Percentiles rank a stretch among this genome's conserved stretches.
These are phyloP conservation scores for Prionailurus viverrinus DNA, from an alignment of 2,113 vertebrate genomes.

Conservation along the genomic window DNA sequence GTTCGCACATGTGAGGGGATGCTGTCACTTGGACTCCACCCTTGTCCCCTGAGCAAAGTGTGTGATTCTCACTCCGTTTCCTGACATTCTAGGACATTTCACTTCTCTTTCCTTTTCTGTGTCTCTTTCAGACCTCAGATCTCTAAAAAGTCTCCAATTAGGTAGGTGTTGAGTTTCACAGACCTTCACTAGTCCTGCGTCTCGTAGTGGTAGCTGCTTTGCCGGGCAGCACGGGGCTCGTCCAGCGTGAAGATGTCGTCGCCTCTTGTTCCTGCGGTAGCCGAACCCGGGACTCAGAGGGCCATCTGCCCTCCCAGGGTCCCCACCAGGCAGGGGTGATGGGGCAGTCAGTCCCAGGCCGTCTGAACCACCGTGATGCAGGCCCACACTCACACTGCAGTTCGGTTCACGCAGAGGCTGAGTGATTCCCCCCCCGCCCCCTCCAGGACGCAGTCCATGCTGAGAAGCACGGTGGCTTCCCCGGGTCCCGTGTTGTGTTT, in stretches of 20 bases:
- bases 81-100: neutral
- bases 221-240: accelerated
- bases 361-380: accelerated
- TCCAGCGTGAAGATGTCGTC: no score
- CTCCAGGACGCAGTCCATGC: neutral
- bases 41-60: neutral
- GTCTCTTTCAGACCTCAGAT: neutral
- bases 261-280: no score
- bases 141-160: neutral
- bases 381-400: neutral
- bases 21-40: neutral
- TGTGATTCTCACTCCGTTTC: neutral
- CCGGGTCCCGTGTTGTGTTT: neutral
- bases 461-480: accelerated
- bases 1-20: neutral
- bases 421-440: no score
- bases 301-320: neutral
- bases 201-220: neutral
- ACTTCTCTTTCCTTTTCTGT: neutral
- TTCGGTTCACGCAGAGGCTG: neutral
- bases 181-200: neutral
- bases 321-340: neutral
- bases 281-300: neutral
- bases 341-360: neutral
- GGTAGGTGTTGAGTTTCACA: neutral